Percentiles rank a stretch among this genome's conserved stretches.
Conservation (phyloP, 2,113 vertebrate genomes). For the Centropristis striata region DNA sequence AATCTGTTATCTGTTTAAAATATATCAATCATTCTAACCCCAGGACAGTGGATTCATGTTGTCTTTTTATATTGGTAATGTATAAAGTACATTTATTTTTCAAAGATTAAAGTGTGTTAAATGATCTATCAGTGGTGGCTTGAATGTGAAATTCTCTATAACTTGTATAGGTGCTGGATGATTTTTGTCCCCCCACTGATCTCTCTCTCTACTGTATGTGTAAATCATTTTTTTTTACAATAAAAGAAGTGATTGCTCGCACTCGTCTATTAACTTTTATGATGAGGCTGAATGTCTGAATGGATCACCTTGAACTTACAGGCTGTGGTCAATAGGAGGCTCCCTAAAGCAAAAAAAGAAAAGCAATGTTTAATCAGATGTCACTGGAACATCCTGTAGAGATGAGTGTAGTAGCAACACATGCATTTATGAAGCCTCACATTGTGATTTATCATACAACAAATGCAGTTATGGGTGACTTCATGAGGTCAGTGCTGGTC, state of each 20-base stretch:
- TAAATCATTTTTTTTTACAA: not conserved
- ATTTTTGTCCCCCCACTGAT: not conserved
- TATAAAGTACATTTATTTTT: not conserved
- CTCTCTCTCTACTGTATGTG: not conserved
- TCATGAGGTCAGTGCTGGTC: too few species aligned
- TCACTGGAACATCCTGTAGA: not conserved
- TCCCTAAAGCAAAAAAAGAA: not conserved
- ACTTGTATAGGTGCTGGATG: not conserved
- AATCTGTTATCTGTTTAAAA: not conserved
- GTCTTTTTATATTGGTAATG: not conserved
- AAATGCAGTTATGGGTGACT: not conserved
- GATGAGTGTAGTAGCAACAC: not conserved
- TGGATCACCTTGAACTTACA: not conserved
- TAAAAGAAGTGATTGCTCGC: conserved; percentile 3
- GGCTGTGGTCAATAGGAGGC: not conserved
- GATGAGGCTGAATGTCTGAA: not conserved
- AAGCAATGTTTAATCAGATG: not conserved
- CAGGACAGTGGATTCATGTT: not conserved
- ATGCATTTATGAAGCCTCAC: not conserved
- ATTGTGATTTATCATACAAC: not conserved
- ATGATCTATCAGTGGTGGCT: not conserved
- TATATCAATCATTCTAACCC: not conserved
- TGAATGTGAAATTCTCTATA: not conserved
- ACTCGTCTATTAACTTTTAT: not conserved
- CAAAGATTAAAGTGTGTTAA: not conserved